Base-by-base conservation (phyloP, 2,113 vertebrate species). In the Charina bottae region DNA sequence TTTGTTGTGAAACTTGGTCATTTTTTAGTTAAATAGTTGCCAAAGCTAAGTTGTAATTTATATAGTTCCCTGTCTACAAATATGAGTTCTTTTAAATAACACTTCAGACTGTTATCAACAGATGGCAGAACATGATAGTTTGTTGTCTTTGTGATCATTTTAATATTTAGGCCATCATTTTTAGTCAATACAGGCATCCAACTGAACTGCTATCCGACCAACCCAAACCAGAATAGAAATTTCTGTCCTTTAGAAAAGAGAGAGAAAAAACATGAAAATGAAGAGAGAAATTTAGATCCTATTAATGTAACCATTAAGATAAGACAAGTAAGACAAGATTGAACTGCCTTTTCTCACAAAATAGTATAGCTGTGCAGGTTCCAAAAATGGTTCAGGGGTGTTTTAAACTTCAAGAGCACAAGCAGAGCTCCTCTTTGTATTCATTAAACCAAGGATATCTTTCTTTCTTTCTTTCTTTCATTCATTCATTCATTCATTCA, bases 1-100 rank as follows among this genome's bases (percentile, higher is more conserved):
- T 92, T 96, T 83, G 91, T 92, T 93, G 97, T 96, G 62, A 96
- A 96, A 89, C 90, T 93, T 78, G 85, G 37, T 37, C 93, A 72
- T 93, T 89, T 89, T 19, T 90, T 42, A 23, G 4, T 89, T 93
- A 85, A 64, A 93, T 42, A 85, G 68, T 96, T 91, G 92, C 58
- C 23, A 87, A 87, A 95, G 86, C 1, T 92, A 92, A 96, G 92
- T 13, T 92, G 78, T 91, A 95, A 94, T 91, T 93, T 24, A 89
- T 93, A 93, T 93, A 89, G 85, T 91, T 95, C 88, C n/a, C 0
- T 19, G 64, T 92, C 87, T 85, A 90, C 83, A 93, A 94, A 92
- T 83, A 89, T 1, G 0, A 84, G 85, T 26, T 89, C 85, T 94
- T 94, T 93, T 91, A 95, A 93, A 88, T 33, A 90, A 53, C 21